Conservation (phyloP, 2,888 invertebrate genomes). For the Andrena dorsata region DNA sequence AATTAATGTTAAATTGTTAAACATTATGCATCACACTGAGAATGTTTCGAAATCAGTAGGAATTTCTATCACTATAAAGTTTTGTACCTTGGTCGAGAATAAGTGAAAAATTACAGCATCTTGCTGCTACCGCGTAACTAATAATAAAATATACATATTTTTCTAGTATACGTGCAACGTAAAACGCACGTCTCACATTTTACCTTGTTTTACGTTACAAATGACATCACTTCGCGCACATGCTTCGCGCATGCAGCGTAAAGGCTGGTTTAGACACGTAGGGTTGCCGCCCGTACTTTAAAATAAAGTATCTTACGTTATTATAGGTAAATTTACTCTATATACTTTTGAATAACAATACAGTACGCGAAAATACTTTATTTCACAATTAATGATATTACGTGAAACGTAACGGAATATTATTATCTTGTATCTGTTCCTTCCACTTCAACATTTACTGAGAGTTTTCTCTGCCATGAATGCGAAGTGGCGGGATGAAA, state of each 20-base stretch:
- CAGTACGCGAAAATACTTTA: too few species aligned
- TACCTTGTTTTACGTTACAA: conserved; percentile 36
- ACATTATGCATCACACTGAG: not conserved
- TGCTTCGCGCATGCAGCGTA: conserved; percentile 20
- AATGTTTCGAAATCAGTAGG: not conserved
- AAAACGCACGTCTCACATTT: conserved; percentile 38
- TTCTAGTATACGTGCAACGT: conserved; percentile 28
- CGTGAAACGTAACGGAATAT: too few species aligned
- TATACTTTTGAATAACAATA: too few species aligned
- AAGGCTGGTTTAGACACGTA: too few species aligned
- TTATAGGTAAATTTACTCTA: too few species aligned
- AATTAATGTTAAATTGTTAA: not conserved
- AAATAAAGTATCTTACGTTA: too few species aligned
- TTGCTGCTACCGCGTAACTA: not conserved
- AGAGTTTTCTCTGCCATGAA: too few species aligned
- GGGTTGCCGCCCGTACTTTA: too few species aligned
- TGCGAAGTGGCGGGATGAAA: too few species aligned
- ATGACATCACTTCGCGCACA: conserved; percentile 56
- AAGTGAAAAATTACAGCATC: conserved; percentile 17
- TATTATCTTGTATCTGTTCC: too few species aligned
- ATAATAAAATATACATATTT: conserved; percentile 45
- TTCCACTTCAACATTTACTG: too few species aligned
- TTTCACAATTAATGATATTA: too few species aligned
- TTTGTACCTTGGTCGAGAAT: conserved; percentile 14
- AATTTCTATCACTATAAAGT: not conserved